phyloP scores from a whole-genome alignment of 2,888 invertebrate species.

The Pyrgus malvae region DNA sequence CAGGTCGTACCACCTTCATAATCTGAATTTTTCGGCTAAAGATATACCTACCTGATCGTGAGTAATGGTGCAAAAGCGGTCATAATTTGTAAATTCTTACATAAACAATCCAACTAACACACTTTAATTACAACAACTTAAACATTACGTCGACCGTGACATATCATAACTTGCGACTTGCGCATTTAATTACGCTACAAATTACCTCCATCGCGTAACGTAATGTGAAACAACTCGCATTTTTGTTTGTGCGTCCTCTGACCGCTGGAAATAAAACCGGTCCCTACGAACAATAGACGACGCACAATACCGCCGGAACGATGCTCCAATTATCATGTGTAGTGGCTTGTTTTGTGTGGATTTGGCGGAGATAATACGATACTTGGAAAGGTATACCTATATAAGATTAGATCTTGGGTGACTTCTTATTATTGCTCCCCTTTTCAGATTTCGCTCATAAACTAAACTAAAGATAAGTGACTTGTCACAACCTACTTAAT shows the following conservation, averaged over 20 bases:
- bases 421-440: too few species aligned
- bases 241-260: constrained; percentile 18
- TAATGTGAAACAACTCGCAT: constrained; percentile 12
- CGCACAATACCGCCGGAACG: constrained; percentile 55
- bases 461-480: too few species aligned
- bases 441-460: too few species aligned
- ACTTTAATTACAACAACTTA: background rate
- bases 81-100: too few species aligned
- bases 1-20: too few species aligned
- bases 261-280: constrained; percentile 24
- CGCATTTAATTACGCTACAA: constrained; percentile 15
- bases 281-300: constrained; percentile 41
- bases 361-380: constrained; percentile 23
- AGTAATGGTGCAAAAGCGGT: too few species aligned
- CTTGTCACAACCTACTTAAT: too few species aligned
- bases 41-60: too few species aligned
- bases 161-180: constrained; percentile 13
- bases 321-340: constrained; percentile 51
- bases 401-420: too few species aligned
- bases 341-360: constrained; percentile 29
- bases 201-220: constrained; percentile 13
- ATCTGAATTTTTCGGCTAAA: too few species aligned
- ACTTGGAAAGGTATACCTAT: background rate
- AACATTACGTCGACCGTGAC: constrained; percentile 6
- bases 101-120: too few species aligned